Base-by-base conservation (phyloP, 2,113 vertebrate species). In the Dissostichus mawsoni region DNA sequence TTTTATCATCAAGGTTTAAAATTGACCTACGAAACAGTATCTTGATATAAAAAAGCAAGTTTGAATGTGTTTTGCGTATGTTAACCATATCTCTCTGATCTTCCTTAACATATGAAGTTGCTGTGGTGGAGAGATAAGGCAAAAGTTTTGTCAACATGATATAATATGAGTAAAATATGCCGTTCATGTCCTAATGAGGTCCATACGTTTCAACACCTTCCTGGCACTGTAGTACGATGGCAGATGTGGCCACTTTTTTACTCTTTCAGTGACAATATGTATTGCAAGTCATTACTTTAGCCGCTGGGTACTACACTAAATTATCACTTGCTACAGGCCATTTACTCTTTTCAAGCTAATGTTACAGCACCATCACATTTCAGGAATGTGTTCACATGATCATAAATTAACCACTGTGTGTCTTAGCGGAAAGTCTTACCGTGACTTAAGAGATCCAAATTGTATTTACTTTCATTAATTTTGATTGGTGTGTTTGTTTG, bases 331-430 rank as follows among this genome's bases (percentile, higher is more conserved):
- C 66, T 74, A 25, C 70, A 72, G 20, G 52, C 69, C 36, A 45
- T 87, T 79, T 51, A 59, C 71, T 51, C 73, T 73, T 78, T 70
- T 72, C 50, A 10, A 50, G 36, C 59, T 80, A 81, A 80, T 82
- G 20, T 64, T 82, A 76, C 25, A 62, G 72, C 68, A 48, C 65
- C 62, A 52, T 84, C 33, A 57, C 51, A 78, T 74, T 77, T 20
- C 48, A 72, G 62, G 25, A 74, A 65, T 76, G 61, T 72, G 56
- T 66, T 66, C 77, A 41, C 61, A 45, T 75, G 25, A 82, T 86
- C 67, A 64, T 70, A 78, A 83, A 76, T 87, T 74, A 80, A 52
- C 51, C 57, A 58, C 18, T 59, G 29, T 45, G 65, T 76, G 75
- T 76, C 81, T 59, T 50, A 44, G 44, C 81, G 16, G 5, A 48